Percentiles rank a stretch among this genome's conserved stretches.
These are phyloP conservation scores for Drosophila flavopinicola DNA, from an alignment of 2,888 invertebrate species.

Conservation along the genomic window DNA sequence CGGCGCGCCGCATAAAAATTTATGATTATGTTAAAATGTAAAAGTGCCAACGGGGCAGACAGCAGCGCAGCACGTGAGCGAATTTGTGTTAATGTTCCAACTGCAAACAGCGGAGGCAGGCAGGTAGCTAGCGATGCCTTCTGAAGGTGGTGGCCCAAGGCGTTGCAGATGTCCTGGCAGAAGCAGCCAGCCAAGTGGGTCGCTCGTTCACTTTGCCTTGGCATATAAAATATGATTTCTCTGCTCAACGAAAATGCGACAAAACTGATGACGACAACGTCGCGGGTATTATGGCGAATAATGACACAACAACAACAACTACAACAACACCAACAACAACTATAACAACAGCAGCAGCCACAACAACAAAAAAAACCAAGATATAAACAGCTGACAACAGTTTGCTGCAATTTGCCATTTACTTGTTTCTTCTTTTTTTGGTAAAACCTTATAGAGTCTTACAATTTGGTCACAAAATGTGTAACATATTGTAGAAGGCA, in stretches of 20 bases:
- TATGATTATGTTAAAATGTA: slow-evolving; percentile 80
- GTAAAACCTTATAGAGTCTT: too few relatives aligned
- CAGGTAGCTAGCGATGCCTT: not conserved
- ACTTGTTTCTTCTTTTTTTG: slow-evolving; percentile 2
- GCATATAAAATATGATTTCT: slow-evolving; percentile 65
- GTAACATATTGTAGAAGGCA: too few relatives aligned
- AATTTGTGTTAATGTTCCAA: slow-evolving; percentile 74
- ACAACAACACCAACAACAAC: slow-evolving; percentile 21
- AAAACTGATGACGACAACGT: slow-evolving; percentile 71
- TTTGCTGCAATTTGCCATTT: slow-evolving; percentile 57
- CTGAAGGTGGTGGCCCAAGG: slow-evolving; percentile 6
- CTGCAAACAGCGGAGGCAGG: slow-evolving; percentile 22
- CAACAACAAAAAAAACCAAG: slow-evolving; percentile 1
- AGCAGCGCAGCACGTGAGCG: slow-evolving; percentile 67
- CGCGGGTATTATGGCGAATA: slow-evolving; percentile 68
- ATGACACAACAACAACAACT: slow-evolving; percentile 48
- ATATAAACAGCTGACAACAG: slow-evolving; percentile 59
- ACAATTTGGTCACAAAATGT: too few relatives aligned
- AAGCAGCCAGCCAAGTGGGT: slow-evolving; percentile 25
- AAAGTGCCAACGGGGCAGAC: slow-evolving; percentile 64
- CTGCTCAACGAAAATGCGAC: slow-evolving; percentile 66
- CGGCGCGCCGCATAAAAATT: slow-evolving; percentile 78
- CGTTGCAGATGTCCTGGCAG: slow-evolving; percentile 28
- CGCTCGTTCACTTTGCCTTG: slow-evolving; percentile 22
- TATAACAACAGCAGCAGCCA: too few relatives aligned